Base-by-base conservation (phyloP, 2,113 vertebrate species). In the Acanthochromis polyacanthus region DNA sequence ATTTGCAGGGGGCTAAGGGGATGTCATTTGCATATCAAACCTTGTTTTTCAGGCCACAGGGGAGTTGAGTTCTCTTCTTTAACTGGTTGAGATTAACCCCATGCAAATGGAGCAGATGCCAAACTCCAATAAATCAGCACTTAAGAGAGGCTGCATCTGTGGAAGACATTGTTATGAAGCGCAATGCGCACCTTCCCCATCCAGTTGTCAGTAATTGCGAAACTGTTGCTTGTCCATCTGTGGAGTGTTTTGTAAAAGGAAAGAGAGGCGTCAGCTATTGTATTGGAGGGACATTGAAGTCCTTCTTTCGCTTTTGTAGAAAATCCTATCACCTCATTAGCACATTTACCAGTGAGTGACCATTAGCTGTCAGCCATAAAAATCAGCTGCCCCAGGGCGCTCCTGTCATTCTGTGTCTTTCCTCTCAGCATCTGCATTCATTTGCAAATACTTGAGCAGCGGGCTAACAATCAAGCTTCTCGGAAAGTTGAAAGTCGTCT, bases 21-120 rank as follows among this genome's bases (percentile, higher is more conserved):
- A 78, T 70, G 76, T 81, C 69, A 88, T 92, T 94, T 93, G 91
- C 89, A 93, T 91, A 85, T 86, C 78, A 82, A 89, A 90, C 90
- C 89, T 82, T 85, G 82, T 82, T 84, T 85, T 81, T 69, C 48
- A 28, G 78, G 83, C 85, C 91, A 76, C 84, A 11, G 64, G 92
- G 92, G 89, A 93, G 82, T 87, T 53, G 75, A 73, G 75, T 88
- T 84, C 60, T 85, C 75, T 85, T 73, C 82, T 83, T 92, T 92
- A 91, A 87, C 88, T 36, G 86, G 89, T 84, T 68, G 58, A 89
- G 87, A 91, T 93, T 91, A 94, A 91, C 84, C 85, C 78, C 88
- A 90, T 91, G 91, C 88, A 93, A 94, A 94, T 90, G 84, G 59
- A 89, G 84, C 92, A 93, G 91, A 92, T 94, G 92, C 88, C 88